Base-by-base conservation (phyloP, 2,888 invertebrate species). In the Aproaerema taeniolella region DNA sequence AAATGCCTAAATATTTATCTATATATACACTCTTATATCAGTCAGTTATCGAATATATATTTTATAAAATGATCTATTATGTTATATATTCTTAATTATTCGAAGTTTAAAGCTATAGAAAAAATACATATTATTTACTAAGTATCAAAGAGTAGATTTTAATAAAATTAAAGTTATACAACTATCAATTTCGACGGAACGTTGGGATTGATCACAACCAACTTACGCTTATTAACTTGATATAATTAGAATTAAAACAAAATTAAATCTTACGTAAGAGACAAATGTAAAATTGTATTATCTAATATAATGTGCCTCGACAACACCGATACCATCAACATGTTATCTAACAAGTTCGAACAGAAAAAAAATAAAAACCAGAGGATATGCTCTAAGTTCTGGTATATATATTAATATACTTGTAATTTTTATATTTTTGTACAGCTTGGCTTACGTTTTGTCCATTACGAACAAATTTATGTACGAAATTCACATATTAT, bases 221-320 rank as follows among this genome's bases (percentile, higher is more conserved):
- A 74, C 75, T 77, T 85, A 85, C 85, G 85, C 85, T 85, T 85
- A 85, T 78, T 85, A 85, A 77, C 77, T 79, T 66, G 72, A 75
- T 81, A 81, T 77, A 66, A n/a, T 68, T 79, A 82, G 75, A 70
- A 59, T 77, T 64, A 70, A 20, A 8, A 37, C 67, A 65, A 71
- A 67, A 64, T 61, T 67, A 70, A 74, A 75, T 68, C 69, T 76
- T 67, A 75, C 65, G 41, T 82, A 76, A 74, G 71, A 65, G 52
- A 67, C 55, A 67, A 61, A 15, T 69, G 58, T 75, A 72, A 63
- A 67, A 59, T 66, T 61, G 49, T 61, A 72, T 69, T 71, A 68
- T 73, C 61, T 72, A 67, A 66, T 63, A 66, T 66, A 64, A 69
- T 67, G 83, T 83, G 83, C 82, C 83, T 83, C 78, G 53, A 72